Evolutionary conservation across 1,140 invertebrate genomes (phyloP).

Genomic region (Heliconius nattereri): DNA sequence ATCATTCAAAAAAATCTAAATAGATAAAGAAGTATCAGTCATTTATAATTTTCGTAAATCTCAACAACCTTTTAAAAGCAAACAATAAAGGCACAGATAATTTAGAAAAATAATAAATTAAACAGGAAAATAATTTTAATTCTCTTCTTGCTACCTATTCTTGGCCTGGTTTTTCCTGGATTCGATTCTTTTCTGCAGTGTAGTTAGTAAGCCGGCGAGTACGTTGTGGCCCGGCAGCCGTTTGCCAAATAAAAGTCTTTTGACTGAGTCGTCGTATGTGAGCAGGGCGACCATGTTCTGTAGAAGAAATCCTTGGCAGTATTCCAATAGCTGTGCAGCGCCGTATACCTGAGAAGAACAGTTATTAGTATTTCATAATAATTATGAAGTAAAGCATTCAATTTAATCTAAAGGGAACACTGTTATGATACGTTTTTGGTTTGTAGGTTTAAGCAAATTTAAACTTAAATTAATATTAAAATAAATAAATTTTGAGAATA

Average conservation of each 20-base stretch:
- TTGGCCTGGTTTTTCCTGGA: slow-evolving; percentile 77
- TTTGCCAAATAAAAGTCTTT: slow-evolving; percentile 93
- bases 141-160: slow-evolving; percentile 57
- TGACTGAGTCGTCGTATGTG: slow-evolving; percentile 94
- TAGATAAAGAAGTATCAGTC: slow-evolving; percentile 3
- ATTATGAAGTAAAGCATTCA: no score
- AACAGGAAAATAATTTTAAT: background rate
- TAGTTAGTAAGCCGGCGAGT: slow-evolving; percentile 88
- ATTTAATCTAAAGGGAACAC: no score
- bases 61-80: background rate
- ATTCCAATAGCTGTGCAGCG: slow-evolving; percentile 91
- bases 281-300: slow-evolving; percentile 96
- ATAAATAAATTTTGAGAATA: no score
- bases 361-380: no score
- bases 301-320: slow-evolving; percentile 94
- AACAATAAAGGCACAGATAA: background rate
- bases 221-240: slow-evolving; percentile 95
- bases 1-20: background rate
- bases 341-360: slow-evolving; percentile 88
- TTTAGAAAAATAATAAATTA: slow-evolving; percentile 13
- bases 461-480: no score
- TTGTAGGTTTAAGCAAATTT: no score
- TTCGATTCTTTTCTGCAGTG: slow-evolving; percentile 91
- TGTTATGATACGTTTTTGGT: no score
- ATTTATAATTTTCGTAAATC: background rate